These are phyloP conservation scores for Conopomorpha cramerella DNA, from an alignment of 1,140 invertebrate species.

Conservation along the genomic window DNA sequence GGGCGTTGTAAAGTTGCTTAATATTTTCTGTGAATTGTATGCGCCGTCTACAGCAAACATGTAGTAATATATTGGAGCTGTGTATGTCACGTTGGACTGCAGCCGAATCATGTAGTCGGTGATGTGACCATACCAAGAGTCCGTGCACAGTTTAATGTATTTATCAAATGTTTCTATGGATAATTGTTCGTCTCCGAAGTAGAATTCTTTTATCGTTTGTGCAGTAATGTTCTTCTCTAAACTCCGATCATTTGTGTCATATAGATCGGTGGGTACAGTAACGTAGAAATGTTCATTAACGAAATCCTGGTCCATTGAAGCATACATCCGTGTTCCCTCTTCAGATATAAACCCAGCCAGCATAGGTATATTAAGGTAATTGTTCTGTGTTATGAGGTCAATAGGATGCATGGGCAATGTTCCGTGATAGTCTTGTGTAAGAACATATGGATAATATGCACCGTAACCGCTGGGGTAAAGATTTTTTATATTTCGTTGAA, in stretches of 20 bases:
- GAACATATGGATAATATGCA: neutral
- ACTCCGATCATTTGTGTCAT: slow-evolving; percentile 1
- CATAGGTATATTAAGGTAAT: slow-evolving; percentile 2
- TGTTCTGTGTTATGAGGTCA: neutral
- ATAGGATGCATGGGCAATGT: neutral
- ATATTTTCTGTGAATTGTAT: slow-evolving; percentile 1
- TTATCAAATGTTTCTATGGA: slow-evolving; percentile 2
- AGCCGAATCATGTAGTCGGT: slow-evolving; percentile 4
- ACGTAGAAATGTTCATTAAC: slow-evolving; percentile 5
- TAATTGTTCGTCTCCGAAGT: slow-evolving; percentile 2
- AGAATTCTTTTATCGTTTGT: slow-evolving; percentile 4
- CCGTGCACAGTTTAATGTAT: slow-evolving; percentile 2
- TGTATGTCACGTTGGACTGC: neutral
- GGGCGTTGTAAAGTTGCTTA: neutral
- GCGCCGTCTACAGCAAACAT: slow-evolving; percentile 3
- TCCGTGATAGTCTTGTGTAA: neutral
- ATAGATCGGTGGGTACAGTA: slow-evolving; percentile 4
- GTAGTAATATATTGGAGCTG: slow-evolving; percentile 3
- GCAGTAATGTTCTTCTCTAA: slow-evolving; percentile 1
- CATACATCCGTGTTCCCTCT: slow-evolving; percentile 4
- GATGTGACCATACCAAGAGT: slow-evolving; percentile 4
- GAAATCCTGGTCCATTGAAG: neutral
- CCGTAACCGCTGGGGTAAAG: slow-evolving; percentile 10
- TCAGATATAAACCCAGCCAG: slow-evolving; percentile 4
- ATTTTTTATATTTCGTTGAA: slow-evolving; percentile 8